Evolutionary conservation across 2,113 vertebrate genomes (phyloP), one percentile per base, ranked within the genome.

Genomic region (Otus sunia): DNA sequence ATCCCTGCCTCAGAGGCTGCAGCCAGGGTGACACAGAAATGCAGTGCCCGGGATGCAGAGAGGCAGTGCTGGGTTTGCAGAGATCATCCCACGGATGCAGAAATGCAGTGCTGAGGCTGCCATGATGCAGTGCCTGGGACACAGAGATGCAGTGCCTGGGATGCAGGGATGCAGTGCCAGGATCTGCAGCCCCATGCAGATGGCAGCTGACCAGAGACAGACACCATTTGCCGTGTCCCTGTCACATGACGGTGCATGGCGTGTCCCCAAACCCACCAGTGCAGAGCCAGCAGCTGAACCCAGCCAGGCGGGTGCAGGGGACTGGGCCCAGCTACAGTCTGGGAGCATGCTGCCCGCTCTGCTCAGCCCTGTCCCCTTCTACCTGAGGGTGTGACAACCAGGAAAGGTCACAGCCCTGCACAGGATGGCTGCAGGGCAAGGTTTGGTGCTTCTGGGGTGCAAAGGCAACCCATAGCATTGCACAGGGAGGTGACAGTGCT

Each of bases 171-270:
- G 26, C 41, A 15, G 15, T 8, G 13, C 9, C 1, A 43, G 0
- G 37, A 23, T 21, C 12, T 43, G 37, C 22, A 74, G 30, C 15
- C n/a, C 26, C 36, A 37, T 7, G n/a, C 68, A 36, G 47, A n/a
- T 21, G 26, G 53, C 60, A 8, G 49, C 71, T 92, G 69, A 8
- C 77, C 39, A 6, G 85, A 19, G 20, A 27, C 85, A 82, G 92
- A 90, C 71, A 75, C 90, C 92, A 90, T 67, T 88, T 96, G 91
- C 79, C 26, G 55, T 16, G 32, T 66, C 60, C 41, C 78, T 60
- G 74, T 60, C 90, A 90, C 79, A 71, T 5, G 15, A 62, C 25
- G 9, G 29, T 4, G 21, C 29, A 7, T 5, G 41, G 27, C 10
- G 1, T 11, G 63, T 82, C 83, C 72, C 58, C 76, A 49, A 0